Evolutionary conservation across 2,888 invertebrate genomes (phyloP).

Genomic region (Caenorhabditis wallacei): DNA sequence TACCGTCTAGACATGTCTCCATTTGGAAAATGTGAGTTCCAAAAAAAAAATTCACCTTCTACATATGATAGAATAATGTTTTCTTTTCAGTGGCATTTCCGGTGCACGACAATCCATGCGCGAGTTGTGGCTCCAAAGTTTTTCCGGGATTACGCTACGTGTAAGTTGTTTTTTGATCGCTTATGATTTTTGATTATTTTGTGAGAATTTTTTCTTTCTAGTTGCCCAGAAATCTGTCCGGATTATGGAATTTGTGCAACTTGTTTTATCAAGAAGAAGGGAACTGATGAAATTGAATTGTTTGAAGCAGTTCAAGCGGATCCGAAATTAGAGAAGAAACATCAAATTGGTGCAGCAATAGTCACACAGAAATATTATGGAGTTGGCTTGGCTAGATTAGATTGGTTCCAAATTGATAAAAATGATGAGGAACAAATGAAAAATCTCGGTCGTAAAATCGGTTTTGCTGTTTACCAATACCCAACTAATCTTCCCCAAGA

Average conservation of each 20-base stretch:
- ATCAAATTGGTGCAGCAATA: conserved; percentile 67
- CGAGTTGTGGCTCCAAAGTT: conserved; percentile 66
- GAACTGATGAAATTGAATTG: conserved; percentile 58
- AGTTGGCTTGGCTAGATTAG: conserved; percentile 52
- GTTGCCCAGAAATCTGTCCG: conserved; percentile 64
- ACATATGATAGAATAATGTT: not conserved
- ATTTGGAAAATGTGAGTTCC: conserved; percentile 64
- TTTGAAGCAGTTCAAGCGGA: conserved; percentile 66
- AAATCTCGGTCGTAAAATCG: conserved; percentile 64
- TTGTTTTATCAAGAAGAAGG: conserved; percentile 66
- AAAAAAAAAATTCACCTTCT: no score
- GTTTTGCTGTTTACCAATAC: conserved; percentile 65
- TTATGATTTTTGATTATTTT: not conserved
- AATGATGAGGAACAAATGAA: conserved; percentile 58
- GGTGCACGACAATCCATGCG: conserved; percentile 67
- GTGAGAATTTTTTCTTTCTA: conserved; percentile 19
- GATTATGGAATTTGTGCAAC: conserved; percentile 69
- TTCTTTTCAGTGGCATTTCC: conserved; percentile 65
- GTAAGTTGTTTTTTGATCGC: conserved; percentile 33
- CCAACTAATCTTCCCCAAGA: conserved; percentile 65
- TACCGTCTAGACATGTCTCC: conserved; percentile 67
- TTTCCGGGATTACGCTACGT: conserved; percentile 69
- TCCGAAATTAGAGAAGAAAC: conserved; percentile 56
- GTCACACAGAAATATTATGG: conserved; percentile 67
- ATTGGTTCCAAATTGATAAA: conserved; percentile 59